Percentiles rank a stretch among this genome's conserved stretches.
phyloP scores from a whole-genome alignment of 1,140 invertebrate genomes.

The Saccostrea cuccullata region DNA sequence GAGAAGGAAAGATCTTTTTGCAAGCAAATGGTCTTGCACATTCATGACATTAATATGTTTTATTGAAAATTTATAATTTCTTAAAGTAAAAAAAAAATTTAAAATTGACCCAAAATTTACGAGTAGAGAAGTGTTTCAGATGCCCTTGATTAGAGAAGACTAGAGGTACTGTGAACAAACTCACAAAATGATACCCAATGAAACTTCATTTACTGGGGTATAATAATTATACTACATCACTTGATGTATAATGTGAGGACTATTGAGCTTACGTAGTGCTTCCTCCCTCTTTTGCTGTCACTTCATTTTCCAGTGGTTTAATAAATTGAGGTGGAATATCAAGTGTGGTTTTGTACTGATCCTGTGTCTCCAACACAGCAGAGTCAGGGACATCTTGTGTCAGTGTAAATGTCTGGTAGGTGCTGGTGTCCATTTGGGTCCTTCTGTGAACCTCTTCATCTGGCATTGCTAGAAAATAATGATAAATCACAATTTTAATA shows the following conservation, averaged over 20 bases:
- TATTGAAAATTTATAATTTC: no score
- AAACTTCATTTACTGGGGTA: background rate
- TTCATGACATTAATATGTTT: no score
- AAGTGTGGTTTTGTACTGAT: constrained; percentile 66
- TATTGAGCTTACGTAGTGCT: constrained; percentile 70
- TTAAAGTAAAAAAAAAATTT: no score
- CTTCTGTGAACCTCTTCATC: constrained; percentile 46
- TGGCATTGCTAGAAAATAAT: constrained; percentile 44
- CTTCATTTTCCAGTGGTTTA: constrained; percentile 66
- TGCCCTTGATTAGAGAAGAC: no score
- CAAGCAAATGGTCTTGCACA: no score
- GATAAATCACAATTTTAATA: background rate
- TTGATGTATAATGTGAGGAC: background rate
- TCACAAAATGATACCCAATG: background rate
- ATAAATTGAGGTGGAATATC: constrained; percentile 74
- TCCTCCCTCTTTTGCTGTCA: constrained; percentile 71
- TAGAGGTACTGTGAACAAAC: background rate
- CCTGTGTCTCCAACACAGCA: constrained; percentile 60
- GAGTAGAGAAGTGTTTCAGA: no score
- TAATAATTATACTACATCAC: background rate
- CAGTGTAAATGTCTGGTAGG: constrained; percentile 58
- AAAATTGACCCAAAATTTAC: no score
- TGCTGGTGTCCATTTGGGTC: constrained; percentile 45
- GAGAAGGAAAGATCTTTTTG: no score
- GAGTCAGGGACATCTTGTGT: constrained; percentile 54